Conservation (phyloP, 2,888 invertebrate genomes). For the Tyria jacobaeae region DNA sequence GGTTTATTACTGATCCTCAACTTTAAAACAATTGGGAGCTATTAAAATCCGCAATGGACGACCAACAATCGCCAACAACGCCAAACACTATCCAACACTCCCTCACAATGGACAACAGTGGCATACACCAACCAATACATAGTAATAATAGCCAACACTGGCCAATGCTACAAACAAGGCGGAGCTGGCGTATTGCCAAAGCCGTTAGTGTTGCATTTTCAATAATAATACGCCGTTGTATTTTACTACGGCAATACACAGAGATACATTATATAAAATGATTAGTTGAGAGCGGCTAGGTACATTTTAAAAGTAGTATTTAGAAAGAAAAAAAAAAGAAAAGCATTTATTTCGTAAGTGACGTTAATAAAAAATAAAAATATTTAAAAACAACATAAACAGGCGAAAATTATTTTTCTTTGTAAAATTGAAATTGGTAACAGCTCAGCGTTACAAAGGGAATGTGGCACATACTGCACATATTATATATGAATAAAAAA, state of each 20-base stretch:
- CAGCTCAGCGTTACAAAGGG: too few species aligned
- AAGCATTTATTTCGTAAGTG: too few species aligned
- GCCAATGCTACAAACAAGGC: not conserved
- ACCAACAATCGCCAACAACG: not conserved
- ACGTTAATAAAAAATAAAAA: too few species aligned
- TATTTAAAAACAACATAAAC: too few species aligned
- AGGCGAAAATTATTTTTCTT: too few species aligned
- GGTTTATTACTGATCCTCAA: not conserved
- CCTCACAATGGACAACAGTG: slow-evolving; percentile 7
- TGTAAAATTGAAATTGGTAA: too few species aligned
- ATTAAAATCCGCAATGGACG: not conserved
- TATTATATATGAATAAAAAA: too few species aligned
- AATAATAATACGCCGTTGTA: slow-evolving; percentile 47
- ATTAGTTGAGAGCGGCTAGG: not conserved
- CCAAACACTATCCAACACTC: not conserved
- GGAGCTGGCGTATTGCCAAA: slow-evolving; percentile 51
- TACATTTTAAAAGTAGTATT: not conserved
- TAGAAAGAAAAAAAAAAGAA: too few species aligned
- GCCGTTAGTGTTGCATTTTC: slow-evolving; percentile 48
- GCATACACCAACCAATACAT: not conserved
- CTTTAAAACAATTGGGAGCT: slow-evolving; percentile 9
- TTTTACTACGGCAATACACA: slow-evolving; percentile 25
- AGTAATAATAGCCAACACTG: not conserved
- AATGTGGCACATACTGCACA: too few species aligned
- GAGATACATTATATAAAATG: not conserved